These are phyloP conservation scores for Mus caroli DNA, from an alignment of 2,797 vertebrate genomes.

Conservation along the genomic window DNA sequence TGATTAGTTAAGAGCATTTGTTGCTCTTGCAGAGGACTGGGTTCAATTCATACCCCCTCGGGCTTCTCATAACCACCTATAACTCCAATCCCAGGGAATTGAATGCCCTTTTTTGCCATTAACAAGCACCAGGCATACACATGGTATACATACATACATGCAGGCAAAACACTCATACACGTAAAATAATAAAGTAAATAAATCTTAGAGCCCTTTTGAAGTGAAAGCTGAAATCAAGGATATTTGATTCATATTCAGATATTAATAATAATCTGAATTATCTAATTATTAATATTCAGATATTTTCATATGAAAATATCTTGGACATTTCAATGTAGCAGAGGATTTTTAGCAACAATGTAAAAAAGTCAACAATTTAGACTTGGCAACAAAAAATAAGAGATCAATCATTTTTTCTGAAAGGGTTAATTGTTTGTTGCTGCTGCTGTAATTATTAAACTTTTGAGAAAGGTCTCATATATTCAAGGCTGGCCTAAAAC, in stretches of 20 bases:
- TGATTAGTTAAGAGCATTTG: not conserved
- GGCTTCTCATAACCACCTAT: not conserved
- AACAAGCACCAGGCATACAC: not conserved
- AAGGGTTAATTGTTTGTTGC: not conserved
- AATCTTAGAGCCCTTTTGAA: not conserved
- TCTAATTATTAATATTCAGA: not conserved
- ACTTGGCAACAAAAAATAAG: conserved; percentile 26
- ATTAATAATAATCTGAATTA: not conserved
- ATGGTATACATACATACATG: not conserved
- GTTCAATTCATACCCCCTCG: not conserved
- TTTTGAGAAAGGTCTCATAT: not conserved
- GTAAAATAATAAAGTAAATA: not conserved
- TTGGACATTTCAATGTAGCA: not conserved
- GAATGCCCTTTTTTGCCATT: not conserved
- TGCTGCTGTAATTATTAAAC: not conserved
- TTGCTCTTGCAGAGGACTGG: not conserved
- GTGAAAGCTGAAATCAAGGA: conserved; percentile 18
- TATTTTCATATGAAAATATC: conserved; percentile 8
- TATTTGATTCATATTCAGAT: not conserved
- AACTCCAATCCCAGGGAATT: not conserved
- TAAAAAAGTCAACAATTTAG: not conserved
- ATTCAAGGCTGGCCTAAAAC: not conserved
- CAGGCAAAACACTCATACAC: not conserved
- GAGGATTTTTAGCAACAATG: conserved; percentile 18
- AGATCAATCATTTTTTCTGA: not conserved